Evolutionary conservation across 2,113 vertebrate genomes (phyloP).

Genomic region (Malurus melanocephalus): DNA sequence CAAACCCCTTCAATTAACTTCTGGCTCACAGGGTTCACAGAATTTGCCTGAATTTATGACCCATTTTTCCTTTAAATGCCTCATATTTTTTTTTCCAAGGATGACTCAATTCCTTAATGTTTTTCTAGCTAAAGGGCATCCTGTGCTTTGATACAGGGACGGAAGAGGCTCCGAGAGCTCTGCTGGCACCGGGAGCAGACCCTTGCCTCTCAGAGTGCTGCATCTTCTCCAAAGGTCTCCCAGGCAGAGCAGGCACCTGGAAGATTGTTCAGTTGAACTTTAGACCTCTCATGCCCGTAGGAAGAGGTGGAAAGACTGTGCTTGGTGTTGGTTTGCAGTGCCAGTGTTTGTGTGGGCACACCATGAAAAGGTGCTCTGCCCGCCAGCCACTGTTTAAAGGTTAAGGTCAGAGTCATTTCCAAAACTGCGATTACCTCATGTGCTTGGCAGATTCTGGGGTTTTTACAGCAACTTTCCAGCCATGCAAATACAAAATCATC

Average conservation of each 20-base stretch:
- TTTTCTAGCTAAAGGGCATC: slow-evolving; percentile 62
- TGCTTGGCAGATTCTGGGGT: background rate
- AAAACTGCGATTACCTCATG: slow-evolving; percentile 37
- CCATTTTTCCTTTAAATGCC: slow-evolving; percentile 49
- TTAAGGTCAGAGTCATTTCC: slow-evolving; percentile 27
- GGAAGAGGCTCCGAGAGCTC: background rate
- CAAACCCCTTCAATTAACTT: slow-evolving; percentile 53
- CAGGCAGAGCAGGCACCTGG: background rate
- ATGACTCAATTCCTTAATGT: slow-evolving; percentile 41
- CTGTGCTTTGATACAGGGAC: slow-evolving; percentile 17
- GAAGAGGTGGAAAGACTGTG: background rate
- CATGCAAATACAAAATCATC: slow-evolving; percentile 24
- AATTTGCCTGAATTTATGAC: slow-evolving; percentile 54
- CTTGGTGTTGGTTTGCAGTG: background rate
- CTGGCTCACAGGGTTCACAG: background rate
- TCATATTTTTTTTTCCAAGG: slow-evolving; percentile 10
- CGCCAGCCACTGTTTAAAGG: slow-evolving; percentile 19
- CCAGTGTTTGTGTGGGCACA: background rate
- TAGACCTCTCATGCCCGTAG: background rate
- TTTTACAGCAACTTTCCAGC: slow-evolving; percentile 56
- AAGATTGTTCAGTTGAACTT: slow-evolving; percentile 1
- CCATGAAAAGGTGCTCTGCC: slow-evolving; percentile 22
- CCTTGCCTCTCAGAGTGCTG: background rate
- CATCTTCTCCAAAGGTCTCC: background rate
- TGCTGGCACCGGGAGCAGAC: background rate